A percentile compares a stretch with the other conserved stretches of the same genome.
Conservation (phyloP, 2,797 vertebrate species). For the Octomys mimax region DNA sequence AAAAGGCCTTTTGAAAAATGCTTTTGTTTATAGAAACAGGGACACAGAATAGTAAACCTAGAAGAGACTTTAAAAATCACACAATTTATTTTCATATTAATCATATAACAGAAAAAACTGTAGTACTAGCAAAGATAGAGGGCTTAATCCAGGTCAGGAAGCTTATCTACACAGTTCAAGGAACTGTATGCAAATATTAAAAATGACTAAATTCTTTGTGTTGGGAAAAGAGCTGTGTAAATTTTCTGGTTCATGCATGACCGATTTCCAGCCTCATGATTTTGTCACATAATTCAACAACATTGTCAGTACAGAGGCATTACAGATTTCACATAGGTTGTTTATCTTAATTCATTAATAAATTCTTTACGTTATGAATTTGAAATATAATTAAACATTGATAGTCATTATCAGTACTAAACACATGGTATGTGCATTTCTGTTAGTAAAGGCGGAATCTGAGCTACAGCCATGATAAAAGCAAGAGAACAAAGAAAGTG, state of each 20-base stretch:
- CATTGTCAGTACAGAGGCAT: conserved; percentile 40
- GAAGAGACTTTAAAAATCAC: neutral
- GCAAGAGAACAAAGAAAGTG: conserved; percentile 65
- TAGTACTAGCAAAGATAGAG: conserved; percentile 5
- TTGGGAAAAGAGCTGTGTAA: neutral
- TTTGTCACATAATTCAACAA: conserved; percentile 67
- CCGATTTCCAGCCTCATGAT: conserved; percentile 41
- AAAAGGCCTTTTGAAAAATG: neutral
- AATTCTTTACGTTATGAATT: conserved; percentile 67
- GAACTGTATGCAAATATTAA: conserved; percentile 6
- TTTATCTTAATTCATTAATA: conserved; percentile 66
- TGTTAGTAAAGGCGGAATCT: conserved; percentile 56
- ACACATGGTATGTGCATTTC: conserved; percentile 40
- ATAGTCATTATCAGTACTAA: conserved; percentile 57
- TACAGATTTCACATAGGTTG: conserved; percentile 35
- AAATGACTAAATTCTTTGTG: conserved; percentile 42
- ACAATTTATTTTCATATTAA: neutral
- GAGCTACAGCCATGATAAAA: conserved; percentile 71
- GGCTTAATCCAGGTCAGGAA: neutral
- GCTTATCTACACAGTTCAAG: neutral
- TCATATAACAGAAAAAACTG: neutral
- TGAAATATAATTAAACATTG: conserved; percentile 57
- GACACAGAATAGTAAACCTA: neutral
- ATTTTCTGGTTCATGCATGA: neutral
- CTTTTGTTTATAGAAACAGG: neutral